These are phyloP conservation scores for roundworm (Caenorhabditis elegans) DNA, from an alignment of 1,140 invertebrate species.

Conservation along the genomic window DNA sequence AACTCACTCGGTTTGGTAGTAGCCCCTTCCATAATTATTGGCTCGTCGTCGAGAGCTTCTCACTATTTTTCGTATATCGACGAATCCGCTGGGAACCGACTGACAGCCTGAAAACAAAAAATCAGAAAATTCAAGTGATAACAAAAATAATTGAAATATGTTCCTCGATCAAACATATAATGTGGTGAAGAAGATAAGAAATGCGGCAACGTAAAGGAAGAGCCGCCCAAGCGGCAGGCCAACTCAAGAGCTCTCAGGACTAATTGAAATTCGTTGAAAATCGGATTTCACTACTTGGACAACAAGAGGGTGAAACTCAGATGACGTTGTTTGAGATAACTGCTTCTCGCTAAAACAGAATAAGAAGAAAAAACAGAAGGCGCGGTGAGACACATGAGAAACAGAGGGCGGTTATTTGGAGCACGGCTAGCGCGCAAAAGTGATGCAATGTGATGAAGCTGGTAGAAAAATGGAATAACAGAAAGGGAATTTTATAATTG, in stretches of 20 bases:
- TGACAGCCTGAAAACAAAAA: not conserved
- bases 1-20: slow-evolving; percentile 1
- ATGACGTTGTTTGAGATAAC: not conserved
- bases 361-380: not conserved
- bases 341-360: too few species aligned
- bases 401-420: not conserved
- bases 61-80: not conserved
- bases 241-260: not conserved
- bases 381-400: not conserved
- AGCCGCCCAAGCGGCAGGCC: not conserved
- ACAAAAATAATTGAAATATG: not conserved
- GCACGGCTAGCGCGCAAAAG: not conserved
- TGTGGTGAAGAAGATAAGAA: not conserved
- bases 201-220: not conserved
- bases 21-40: not conserved
- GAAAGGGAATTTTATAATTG: too few species aligned
- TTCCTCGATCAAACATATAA: not conserved
- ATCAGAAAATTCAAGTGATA: too few species aligned
- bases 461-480: not conserved
- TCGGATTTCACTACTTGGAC: not conserved
- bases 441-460: slow-evolving; percentile 31
- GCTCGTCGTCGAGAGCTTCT: not conserved
- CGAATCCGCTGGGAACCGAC: not conserved
- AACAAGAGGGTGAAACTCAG: too few species aligned
- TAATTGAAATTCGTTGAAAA: not conserved